Conservation (phyloP, 2,113 vertebrate genomes). For the Erythrocercus mccallii region DNA sequence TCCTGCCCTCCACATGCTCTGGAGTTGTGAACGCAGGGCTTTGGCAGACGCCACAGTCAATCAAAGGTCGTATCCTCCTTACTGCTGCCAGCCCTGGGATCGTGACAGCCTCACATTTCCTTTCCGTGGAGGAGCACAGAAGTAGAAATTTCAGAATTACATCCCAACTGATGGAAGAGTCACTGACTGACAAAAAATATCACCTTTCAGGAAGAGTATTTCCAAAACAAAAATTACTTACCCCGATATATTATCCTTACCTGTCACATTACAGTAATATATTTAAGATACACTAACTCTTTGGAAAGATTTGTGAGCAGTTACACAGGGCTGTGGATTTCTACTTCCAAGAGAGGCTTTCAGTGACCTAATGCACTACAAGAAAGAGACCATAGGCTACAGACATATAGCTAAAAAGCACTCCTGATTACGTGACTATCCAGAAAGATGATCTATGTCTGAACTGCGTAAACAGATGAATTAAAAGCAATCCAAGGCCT, state of each 20-base stretch:
- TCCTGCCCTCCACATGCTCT: neutral
- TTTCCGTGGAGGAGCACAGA: neutral
- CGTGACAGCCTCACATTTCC: fast-evolving
- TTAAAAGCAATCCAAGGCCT: neutral
- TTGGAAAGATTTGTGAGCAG: neutral
- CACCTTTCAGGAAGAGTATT: neutral
- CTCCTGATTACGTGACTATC: neutral
- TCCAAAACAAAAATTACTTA: neutral
- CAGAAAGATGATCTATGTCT: neutral
- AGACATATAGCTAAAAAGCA: neutral
- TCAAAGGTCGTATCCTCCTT: neutral
- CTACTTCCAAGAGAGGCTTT: neutral
- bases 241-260: neutral
- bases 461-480: neutral
- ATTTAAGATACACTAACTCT: neutral
- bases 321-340: neutral
- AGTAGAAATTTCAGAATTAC: neutral
- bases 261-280: neutral
- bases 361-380: neutral
- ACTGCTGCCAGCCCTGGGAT: neutral
- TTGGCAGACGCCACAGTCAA: neutral
- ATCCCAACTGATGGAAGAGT: neutral
- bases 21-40: neutral
- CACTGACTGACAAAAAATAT: neutral
- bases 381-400: neutral